Evolutionary conservation across 2,888 invertebrate species (phyloP).

Genomic region (Chloromyia formosa): DNA sequence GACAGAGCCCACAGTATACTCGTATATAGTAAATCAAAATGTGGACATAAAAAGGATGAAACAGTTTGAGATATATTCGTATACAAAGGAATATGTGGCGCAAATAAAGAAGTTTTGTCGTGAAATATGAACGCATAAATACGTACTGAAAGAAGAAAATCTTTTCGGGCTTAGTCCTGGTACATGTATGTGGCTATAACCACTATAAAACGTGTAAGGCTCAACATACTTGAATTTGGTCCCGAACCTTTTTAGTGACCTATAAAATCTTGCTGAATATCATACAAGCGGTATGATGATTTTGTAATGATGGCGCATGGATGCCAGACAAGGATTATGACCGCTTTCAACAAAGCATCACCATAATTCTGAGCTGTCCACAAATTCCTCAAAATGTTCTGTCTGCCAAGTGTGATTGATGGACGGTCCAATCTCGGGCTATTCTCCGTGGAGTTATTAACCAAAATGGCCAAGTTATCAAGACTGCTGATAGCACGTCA

Average conservation of each 20-base stretch:
- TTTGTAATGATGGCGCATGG: not conserved
- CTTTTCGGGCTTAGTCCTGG: not conserved
- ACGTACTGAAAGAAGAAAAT: not conserved
- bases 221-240: not conserved
- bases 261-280: not conserved
- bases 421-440: too few species aligned
- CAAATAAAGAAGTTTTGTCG: conserved; percentile 12
- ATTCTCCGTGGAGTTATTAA: too few species aligned
- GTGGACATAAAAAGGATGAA: conserved; percentile 13
- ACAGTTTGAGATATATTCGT: not conserved
- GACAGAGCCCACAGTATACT: not conserved
- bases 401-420: too few species aligned
- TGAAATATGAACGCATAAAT: conserved; percentile 26
- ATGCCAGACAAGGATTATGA: not conserved
- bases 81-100: not conserved
- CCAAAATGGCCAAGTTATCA: too few species aligned
- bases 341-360: too few species aligned
- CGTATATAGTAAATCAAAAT: conserved; percentile 12
- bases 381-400: too few species aligned
- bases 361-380: too few species aligned
- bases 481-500: too few species aligned
- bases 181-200: not conserved
- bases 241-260: not conserved
- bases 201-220: not conserved
- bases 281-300: not conserved